Evolutionary conservation across 2,113 vertebrate genomes (phyloP).

Genomic region (Clarias gariepinus): DNA sequence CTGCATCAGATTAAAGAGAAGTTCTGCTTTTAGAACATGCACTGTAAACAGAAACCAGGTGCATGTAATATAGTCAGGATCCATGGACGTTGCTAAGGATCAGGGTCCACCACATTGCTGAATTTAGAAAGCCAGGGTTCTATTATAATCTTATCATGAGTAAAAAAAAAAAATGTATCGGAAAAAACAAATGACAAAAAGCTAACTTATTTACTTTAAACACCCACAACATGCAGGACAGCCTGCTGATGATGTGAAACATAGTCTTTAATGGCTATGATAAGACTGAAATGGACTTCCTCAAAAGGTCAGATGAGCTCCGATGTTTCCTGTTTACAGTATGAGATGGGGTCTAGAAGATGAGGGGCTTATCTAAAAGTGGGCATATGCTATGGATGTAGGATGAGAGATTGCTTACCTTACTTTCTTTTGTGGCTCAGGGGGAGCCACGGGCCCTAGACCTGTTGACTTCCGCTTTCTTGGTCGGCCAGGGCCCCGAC

Average conservation of each 20-base stretch:
- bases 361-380: conserved; percentile 47
- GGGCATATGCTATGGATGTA: conserved; percentile 40
- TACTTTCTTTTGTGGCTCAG: conserved; percentile 79
- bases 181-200: background rate
- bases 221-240: background rate
- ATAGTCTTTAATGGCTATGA: conserved; percentile 47
- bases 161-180: background rate
- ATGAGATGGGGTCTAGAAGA: conserved; percentile 50
- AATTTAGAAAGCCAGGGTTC: conserved; percentile 34
- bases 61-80: background rate
- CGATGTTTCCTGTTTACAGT: conserved; percentile 66
- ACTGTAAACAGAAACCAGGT: conserved; percentile 8
- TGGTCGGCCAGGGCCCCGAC: conserved; percentile 89
- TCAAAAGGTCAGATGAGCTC: conserved; percentile 55
- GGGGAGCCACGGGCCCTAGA: conserved; percentile 66
- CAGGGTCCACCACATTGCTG: conserved; percentile 66
- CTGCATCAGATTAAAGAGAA: conserved; percentile 20
- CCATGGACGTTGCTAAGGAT: conserved; percentile 55
- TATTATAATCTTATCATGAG: background rate
- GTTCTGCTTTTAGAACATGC: conserved; percentile 12
- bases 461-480: conserved; percentile 84
- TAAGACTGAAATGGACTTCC: conserved; percentile 55
- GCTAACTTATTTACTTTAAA: background rate
- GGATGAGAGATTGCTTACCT: conserved; percentile 78
- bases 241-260: conserved; percentile 41